phyloP scores from a whole-genome alignment of 2,113 vertebrate genomes.

The Dicentrarchus labrax region DNA sequence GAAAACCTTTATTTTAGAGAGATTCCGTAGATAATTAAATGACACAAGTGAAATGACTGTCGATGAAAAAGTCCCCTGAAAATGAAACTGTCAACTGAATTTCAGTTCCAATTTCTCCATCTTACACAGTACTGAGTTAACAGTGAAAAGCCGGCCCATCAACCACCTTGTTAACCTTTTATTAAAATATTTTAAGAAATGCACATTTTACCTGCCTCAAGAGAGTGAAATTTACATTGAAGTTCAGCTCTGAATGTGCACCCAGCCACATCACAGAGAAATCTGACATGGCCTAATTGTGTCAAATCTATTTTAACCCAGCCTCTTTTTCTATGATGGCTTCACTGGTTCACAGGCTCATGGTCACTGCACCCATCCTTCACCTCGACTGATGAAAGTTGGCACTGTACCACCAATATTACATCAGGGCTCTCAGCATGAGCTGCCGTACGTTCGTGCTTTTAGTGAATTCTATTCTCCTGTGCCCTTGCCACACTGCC shows the following conservation, averaged over 20 bases:
- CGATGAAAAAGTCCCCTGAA: not conserved
- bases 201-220: constrained; percentile 23
- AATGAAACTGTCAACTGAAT: constrained; percentile 23
- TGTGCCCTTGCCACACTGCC: constrained; percentile 44
- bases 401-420: constrained; percentile 62
- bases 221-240: constrained; percentile 50
- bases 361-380: constrained; percentile 78
- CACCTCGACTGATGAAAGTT: constrained; percentile 69
- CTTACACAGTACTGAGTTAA: constrained; percentile 8
- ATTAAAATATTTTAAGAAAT: not conserved
- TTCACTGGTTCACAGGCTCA: constrained; percentile 68
- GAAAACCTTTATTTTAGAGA: not conserved
- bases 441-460: constrained; percentile 20
- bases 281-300: constrained; percentile 80
- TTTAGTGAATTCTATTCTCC: constrained; percentile 60
- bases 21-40: not conserved
- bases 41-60: not conserved
- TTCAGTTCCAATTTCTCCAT: constrained; percentile 12
- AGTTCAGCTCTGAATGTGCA: constrained; percentile 51
- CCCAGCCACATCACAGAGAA: constrained; percentile 46
- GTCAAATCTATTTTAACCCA: constrained; percentile 78
- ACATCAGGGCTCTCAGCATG: constrained; percentile 58
- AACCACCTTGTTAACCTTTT: constrained; percentile 37
- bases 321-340: constrained; percentile 53
- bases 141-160: constrained; percentile 8